A percentile compares a stretch with the other conserved stretches of the same genome.
Conservation (phyloP, 2,888 invertebrate species). For the Synergus japonicus region DNA sequence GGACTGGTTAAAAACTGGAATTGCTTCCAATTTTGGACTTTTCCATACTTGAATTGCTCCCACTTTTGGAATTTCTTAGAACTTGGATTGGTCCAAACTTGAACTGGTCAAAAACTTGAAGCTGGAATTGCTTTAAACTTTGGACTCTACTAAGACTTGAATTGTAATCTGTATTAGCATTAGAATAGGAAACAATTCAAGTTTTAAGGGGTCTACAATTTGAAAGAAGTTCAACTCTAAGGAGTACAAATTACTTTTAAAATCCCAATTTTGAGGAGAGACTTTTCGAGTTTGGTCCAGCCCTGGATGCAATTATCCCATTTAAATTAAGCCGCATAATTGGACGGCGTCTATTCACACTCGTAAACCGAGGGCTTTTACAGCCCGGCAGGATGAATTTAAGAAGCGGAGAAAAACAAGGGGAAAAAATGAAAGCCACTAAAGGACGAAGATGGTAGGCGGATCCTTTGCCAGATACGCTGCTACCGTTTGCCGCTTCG, state of each 20-base stretch:
- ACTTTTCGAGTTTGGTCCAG: slow-evolving; percentile 48
- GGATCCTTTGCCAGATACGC: slow-evolving; percentile 62
- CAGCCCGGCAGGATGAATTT: slow-evolving; percentile 65
- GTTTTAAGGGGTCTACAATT: too few relatives aligned
- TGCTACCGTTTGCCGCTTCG: slow-evolving; percentile 68
- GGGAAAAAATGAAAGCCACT: slow-evolving; percentile 52
- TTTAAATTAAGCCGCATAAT: slow-evolving; percentile 76
- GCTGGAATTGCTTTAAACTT: too few relatives aligned
- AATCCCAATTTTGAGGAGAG: neutral
- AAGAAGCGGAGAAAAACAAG: slow-evolving; percentile 62
- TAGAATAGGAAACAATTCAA: too few relatives aligned
- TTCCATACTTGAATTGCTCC: too few relatives aligned
- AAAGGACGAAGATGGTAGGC: slow-evolving; percentile 59
- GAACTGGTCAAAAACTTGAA: neutral
- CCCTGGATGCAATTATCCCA: slow-evolving; percentile 74
- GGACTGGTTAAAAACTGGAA: too few relatives aligned
- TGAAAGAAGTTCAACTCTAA: too few relatives aligned
- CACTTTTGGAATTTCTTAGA: too few relatives aligned
- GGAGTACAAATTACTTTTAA: neutral
- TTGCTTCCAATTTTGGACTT: too few relatives aligned
- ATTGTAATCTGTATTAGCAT: too few relatives aligned
- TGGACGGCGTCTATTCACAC: slow-evolving; percentile 76
- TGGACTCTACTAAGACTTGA: neutral
- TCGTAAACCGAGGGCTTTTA: slow-evolving; percentile 74
- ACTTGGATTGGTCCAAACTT: too few relatives aligned